phyloP scores from a whole-genome alignment of 2,888 invertebrate genomes.

The Labia minor region DNA sequence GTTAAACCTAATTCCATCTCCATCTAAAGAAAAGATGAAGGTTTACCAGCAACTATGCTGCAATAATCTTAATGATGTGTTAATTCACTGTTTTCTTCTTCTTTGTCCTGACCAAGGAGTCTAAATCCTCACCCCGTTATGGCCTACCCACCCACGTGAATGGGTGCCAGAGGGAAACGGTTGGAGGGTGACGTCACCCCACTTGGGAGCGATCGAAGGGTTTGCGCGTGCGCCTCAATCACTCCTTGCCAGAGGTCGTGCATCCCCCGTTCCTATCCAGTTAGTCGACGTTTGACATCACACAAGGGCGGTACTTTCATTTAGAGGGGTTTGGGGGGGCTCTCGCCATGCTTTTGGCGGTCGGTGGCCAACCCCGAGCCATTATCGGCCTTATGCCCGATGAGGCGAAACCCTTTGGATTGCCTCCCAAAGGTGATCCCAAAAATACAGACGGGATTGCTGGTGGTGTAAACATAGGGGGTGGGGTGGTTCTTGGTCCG shows the following conservation, averaged over 20 bases:
- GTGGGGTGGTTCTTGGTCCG: slow-evolving; percentile 4
- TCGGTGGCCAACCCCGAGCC: slow-evolving; percentile 43
- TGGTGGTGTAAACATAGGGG: slow-evolving; percentile 32
- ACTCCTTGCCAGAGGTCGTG: background rate
- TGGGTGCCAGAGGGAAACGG: no score
- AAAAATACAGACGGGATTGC: background rate
- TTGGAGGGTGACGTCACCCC: no score
- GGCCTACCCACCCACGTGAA: no score
- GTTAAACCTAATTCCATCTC: no score
- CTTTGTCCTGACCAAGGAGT: no score
- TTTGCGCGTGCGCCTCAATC: background rate
- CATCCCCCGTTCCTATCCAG: background rate
- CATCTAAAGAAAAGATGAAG: no score
- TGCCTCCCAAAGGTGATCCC: background rate
- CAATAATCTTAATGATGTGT: no score
- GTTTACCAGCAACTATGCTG: no score
- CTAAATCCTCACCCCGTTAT: no score
- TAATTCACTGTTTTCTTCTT: no score
- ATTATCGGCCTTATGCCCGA: slow-evolving; percentile 43
- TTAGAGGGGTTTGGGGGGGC: slow-evolving; percentile 42
- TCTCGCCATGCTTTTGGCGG: slow-evolving; percentile 44
- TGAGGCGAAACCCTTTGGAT: slow-evolving; percentile 38
- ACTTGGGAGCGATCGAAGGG: background rate
- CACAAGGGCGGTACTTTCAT: slow-evolving; percentile 4
- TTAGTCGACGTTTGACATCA: slow-evolving; percentile 30